A percentile compares a stretch with the other conserved stretches of the same genome.
Conservation (phyloP, 2,888 invertebrate species). For the Epinotia demarniana region DNA sequence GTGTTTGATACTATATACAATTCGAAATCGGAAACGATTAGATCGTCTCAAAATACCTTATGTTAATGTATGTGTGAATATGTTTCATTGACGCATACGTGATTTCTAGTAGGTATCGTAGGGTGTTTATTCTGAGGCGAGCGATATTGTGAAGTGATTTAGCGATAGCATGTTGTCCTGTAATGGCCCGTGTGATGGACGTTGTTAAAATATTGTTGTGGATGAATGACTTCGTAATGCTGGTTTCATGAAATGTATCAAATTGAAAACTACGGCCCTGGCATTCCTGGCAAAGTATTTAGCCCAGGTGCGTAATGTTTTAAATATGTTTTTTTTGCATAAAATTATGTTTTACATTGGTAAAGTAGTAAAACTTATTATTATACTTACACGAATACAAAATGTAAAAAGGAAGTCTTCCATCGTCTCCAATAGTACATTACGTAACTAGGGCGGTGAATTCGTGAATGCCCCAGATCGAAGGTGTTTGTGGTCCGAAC, state of each 20-base stretch:
- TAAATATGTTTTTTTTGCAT: too few relatives aligned
- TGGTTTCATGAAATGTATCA: not conserved
- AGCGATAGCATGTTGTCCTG: slow-evolving; percentile 21
- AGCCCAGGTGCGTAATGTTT: too few relatives aligned
- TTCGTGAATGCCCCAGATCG: too few relatives aligned
- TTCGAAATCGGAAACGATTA: not conserved
- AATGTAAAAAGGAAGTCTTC: too few relatives aligned
- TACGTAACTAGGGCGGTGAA: too few relatives aligned
- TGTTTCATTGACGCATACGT: slow-evolving; percentile 58
- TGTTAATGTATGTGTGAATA: not conserved
- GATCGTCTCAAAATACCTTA: not conserved
- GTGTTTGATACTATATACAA: not conserved
- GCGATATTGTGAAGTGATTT: slow-evolving; percentile 36
- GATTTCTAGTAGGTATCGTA: slow-evolving; percentile 70
- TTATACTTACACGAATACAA: too few relatives aligned
- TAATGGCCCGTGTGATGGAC: slow-evolving; percentile 31
- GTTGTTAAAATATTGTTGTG: slow-evolving; percentile 1
- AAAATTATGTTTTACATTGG: too few relatives aligned
- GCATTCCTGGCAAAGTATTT: not conserved
- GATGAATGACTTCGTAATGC: not conserved
- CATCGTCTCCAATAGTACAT: too few relatives aligned
- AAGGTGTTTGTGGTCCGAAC: too few relatives aligned
- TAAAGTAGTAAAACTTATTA: too few relatives aligned
- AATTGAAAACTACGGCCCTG: not conserved
- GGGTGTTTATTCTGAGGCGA: slow-evolving; percentile 49